Evolutionary conservation across 2,888 invertebrate species (phyloP).

Genomic region (Plebejus melissa): DNA sequence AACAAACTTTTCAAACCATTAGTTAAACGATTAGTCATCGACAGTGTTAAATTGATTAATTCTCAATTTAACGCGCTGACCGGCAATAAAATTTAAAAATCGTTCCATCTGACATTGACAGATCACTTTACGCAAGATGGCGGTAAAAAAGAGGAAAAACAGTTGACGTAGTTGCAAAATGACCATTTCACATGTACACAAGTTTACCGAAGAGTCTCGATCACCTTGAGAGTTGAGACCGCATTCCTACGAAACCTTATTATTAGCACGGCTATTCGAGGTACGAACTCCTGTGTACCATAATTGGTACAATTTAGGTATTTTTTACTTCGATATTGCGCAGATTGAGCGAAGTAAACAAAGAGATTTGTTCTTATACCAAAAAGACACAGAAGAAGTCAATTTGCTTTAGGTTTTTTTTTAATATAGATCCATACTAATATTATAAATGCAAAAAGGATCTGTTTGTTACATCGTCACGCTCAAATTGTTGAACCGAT

Average conservation of each 20-base stretch:
- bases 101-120: constrained; percentile 25
- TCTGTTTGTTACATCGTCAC: no score
- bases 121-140: constrained; percentile 11
- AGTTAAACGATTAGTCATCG: neutral
- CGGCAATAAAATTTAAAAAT: constrained; percentile 9
- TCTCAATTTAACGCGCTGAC: neutral
- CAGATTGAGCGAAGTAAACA: neutral
- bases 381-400: no score
- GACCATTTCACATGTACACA: constrained; percentile 32
- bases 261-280: constrained; percentile 33
- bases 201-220: constrained; percentile 43
- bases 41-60: neutral
- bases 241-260: constrained; percentile 40
- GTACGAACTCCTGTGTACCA: constrained; percentile 15
- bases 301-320: constrained; percentile 1
- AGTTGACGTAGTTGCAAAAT: neutral
- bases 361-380: no score
- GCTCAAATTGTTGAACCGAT: no score
- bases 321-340: neutral
- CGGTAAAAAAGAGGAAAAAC: neutral
- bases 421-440: no score
- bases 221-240: constrained; percentile 40
- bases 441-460: no score
- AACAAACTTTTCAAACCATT: neutral
- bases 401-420: no score